These are phyloP conservation scores for Diphyllodes magnificus DNA, from an alignment of 2,113 vertebrate genomes.

Conservation along the genomic window DNA sequence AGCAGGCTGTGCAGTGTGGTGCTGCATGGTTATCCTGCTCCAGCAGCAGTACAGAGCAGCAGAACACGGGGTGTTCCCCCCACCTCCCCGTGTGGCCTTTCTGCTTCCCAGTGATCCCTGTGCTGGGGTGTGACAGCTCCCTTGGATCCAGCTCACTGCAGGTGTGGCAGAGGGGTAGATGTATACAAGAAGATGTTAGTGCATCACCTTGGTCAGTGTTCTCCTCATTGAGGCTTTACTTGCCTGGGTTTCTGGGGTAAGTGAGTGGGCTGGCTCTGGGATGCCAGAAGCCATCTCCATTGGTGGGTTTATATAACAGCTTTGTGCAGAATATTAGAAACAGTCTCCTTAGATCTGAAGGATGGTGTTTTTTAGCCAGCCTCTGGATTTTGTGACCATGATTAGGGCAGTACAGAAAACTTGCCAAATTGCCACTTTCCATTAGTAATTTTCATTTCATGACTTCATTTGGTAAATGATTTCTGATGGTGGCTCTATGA, in stretches of 20 bases:
- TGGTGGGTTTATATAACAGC: neutral
- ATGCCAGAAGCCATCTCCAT: neutral
- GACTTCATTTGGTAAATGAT: neutral
- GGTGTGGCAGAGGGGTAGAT: neutral
- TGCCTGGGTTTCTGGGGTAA: neutral
- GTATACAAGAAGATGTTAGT: neutral
- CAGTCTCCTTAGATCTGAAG: neutral
- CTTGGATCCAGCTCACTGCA: neutral
- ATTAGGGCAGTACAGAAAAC: neutral
- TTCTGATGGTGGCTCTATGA: neutral
- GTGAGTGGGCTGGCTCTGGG: neutral
- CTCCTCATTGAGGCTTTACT: neutral
- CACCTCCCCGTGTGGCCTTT: neutral
- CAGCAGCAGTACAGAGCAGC: neutral
- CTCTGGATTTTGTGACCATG: neutral
- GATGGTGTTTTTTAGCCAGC: neutral
- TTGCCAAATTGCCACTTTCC: neutral
- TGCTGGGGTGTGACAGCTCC: neutral
- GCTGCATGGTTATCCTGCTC: neutral
- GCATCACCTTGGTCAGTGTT: neutral
- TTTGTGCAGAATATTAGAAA: neutral
- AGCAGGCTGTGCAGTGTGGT: neutral
- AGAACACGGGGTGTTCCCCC: neutral
- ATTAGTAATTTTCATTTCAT: neutral
- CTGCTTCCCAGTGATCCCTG: neutral